phyloP scores from a whole-genome alignment of 2,888 invertebrate genomes.

The Hypomecis atomaria region DNA sequence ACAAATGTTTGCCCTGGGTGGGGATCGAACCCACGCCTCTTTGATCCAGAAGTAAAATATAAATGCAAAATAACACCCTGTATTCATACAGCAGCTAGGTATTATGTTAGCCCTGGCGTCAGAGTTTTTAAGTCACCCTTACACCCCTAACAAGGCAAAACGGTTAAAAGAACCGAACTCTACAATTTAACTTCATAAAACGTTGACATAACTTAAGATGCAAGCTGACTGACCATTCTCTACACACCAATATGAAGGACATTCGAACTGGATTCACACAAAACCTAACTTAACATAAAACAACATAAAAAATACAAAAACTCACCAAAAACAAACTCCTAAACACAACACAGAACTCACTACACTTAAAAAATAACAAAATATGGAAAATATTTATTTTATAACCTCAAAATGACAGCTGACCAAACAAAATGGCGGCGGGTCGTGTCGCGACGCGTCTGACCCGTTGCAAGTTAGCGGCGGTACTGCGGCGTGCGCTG shows the following conservation, averaged over 20 bases:
- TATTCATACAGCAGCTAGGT: too few species aligned
- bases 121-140: too few species aligned
- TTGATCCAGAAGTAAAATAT: too few species aligned
- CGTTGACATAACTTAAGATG: too few species aligned
- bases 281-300: constrained; percentile 14
- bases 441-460: constrained; percentile 41
- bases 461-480: constrained; percentile 44
- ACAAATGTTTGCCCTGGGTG: too few species aligned
- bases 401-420: constrained; percentile 59
- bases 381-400: neutral
- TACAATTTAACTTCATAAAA: too few species aligned
- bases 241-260: neutral
- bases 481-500: constrained; percentile 52
- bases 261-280: constrained; percentile 13
- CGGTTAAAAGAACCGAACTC: too few species aligned
- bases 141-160: too few species aligned
- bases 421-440: constrained; percentile 48
- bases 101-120: too few species aligned
- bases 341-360: constrained; percentile 40
- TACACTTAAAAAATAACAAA: constrained; percentile 21
- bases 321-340: constrained; percentile 33
- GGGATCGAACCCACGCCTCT: too few species aligned
- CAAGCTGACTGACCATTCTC: too few species aligned
- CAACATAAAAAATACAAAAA: constrained; percentile 27
- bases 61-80: too few species aligned